Base-by-base conservation (phyloP, 2,113 vertebrate genomes). In the Sander lucioperca region DNA sequence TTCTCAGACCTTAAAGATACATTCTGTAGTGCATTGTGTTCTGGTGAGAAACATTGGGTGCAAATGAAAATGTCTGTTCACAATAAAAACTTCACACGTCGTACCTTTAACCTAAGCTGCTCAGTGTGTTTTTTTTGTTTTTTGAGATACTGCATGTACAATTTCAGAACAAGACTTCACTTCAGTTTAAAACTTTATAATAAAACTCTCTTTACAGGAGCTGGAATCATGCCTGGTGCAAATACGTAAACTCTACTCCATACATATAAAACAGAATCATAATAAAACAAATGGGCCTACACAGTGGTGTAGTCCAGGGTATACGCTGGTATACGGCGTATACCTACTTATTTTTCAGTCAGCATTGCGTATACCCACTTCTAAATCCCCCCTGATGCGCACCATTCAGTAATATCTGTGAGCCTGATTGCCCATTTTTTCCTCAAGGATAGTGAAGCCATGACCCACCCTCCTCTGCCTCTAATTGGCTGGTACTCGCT, bases 1-100 rank as follows among this genome's bases (percentile, higher is more conserved):
- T 76, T 21, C 56, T 64, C 33, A 56, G 48, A 63, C 16, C 15
- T 12, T 18, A 30, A n/a, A 39, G 7, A 53, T 43, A 56, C 23
- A 30, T n/a, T 33, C 13, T 53, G 19, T 47, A 77, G 9, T 10
- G 39, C 74, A 77, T 43, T 74, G 53, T 67, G 62, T 74, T 74
- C 61, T 67, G 53, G 58, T 65, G 58, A 48, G 50, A 76, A 57
- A 30, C 48, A 45, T 9, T 43, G 5, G 33, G 1, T 54, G 3
- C 14, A 56, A 48, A 43, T 54, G 3, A 10, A 56, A 48, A 43
- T 54, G 66, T 45, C 30, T 27, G 15, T 43, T 63, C n/a, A 53
- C 8, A 63, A 56, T 79, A 71, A 71, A 30, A 47, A n/a, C 13
- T 58, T 63, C 25, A 33, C 18, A 23, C n/a, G 74, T 33, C 30